Conservation (phyloP, 2,113 vertebrate genomes). For the Pantherophis guttatus region DNA sequence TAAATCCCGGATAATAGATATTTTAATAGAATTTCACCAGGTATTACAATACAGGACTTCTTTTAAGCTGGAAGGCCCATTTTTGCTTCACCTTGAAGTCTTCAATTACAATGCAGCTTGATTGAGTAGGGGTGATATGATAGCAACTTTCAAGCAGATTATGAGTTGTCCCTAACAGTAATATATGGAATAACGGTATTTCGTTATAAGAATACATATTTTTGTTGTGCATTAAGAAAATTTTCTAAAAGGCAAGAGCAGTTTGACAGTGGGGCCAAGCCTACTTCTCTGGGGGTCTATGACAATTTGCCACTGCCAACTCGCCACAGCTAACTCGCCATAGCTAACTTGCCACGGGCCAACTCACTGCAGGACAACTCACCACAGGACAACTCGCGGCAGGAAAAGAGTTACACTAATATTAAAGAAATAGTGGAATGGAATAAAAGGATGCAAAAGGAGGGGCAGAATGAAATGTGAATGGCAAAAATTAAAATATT, state of each 20-base stretch:
- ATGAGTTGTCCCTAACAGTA: background rate
- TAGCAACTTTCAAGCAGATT: background rate
- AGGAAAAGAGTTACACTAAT: background rate
- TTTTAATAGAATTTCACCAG: background rate
- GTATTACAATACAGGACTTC: background rate
- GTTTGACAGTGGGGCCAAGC: background rate
- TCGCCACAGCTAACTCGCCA: no score
- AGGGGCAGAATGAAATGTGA: background rate
- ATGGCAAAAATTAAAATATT: background rate
- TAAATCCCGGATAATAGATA: background rate
- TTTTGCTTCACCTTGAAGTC: background rate
- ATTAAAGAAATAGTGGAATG: background rate
- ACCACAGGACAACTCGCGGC: no score
- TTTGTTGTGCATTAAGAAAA: background rate
- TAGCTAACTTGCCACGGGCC: no score
- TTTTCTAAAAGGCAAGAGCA: background rate
- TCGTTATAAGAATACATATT: background rate
- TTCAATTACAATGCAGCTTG: background rate
- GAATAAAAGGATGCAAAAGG: background rate
- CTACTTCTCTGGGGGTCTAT: background rate
- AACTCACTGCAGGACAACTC: background rate
- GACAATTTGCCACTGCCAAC: no score
- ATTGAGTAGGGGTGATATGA: background rate
- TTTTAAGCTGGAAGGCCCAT: background rate
- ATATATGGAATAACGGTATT: background rate